phyloP scores from a whole-genome alignment of 2,888 invertebrate species.

The Drosophila flavopinicola region DNA sequence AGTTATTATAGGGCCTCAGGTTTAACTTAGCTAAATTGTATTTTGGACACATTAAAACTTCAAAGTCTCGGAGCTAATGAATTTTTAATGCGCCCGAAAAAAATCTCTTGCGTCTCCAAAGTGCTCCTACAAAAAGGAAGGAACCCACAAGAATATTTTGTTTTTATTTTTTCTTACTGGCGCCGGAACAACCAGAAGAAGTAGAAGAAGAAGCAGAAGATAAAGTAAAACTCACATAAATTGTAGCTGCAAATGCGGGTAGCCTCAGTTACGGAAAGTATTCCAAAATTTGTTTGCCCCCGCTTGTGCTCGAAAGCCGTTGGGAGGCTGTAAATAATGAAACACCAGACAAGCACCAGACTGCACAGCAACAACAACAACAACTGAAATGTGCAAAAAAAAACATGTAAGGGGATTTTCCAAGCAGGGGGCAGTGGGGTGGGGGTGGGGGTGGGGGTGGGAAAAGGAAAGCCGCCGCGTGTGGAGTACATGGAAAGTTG shows the following conservation, averaged over 20 bases:
- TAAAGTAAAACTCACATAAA: constrained; percentile 58
- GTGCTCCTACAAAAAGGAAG: constrained; percentile 22
- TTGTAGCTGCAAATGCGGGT: constrained; percentile 38
- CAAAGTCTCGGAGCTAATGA: constrained; percentile 45
- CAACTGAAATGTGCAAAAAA: constrained; percentile 35
- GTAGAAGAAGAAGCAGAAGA: neutral
- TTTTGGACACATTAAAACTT: constrained; percentile 23
- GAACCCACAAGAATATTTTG: neutral
- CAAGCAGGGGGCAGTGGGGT: neutral
- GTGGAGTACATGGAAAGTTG: constrained; percentile 34
- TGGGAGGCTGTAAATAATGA: constrained; percentile 75
- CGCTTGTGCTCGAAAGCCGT: constrained; percentile 18
- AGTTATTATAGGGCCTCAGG: neutral
- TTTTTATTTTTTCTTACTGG: constrained; percentile 2
- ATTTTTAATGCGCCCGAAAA: constrained; percentile 61
- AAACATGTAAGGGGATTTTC: constrained; percentile 1
- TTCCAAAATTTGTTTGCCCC: constrained; percentile 5
- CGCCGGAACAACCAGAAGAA: constrained; percentile 6
- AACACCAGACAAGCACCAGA: constrained; percentile 75
- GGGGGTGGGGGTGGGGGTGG: no score
- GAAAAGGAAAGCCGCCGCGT: constrained; percentile 6
- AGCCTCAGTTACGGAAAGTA: constrained; percentile 14
- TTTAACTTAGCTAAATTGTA: constrained; percentile 21
- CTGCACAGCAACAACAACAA: constrained; percentile 56
- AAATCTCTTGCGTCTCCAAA: constrained; percentile 28